phyloP scores from a whole-genome alignment of 2,113 vertebrate genomes.

The Gallinago paraguaiae region DNA sequence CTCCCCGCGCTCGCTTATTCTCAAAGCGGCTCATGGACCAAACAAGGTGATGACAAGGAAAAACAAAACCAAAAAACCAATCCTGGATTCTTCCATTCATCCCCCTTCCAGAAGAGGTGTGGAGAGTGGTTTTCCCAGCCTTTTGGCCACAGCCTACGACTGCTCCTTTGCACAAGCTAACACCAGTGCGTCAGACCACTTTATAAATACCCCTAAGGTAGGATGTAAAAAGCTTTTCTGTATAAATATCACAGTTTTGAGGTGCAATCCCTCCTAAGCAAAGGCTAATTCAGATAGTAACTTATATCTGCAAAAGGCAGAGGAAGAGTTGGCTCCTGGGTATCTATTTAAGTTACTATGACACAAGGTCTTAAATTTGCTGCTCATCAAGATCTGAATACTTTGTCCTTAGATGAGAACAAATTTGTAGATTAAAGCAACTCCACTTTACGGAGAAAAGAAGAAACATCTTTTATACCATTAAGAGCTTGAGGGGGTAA shows the following conservation, averaged over 20 bases:
- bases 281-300: not conserved
- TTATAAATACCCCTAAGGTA: not conserved
- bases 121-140: not conserved
- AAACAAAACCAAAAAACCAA: not conserved
- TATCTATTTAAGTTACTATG: not conserved
- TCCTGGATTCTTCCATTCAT: not conserved
- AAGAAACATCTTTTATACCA: not conserved
- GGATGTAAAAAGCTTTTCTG: not conserved
- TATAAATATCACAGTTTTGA: not conserved
- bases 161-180: not conserved
- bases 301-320: not conserved
- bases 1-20: constrained; percentile 20
- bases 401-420: not conserved
- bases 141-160: not conserved
- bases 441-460: not conserved
- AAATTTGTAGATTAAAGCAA: not conserved
- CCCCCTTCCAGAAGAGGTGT: not conserved
- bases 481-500: not conserved
- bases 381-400: not conserved
- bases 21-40: not conserved
- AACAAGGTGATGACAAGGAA: constrained; percentile 19
- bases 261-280: not conserved
- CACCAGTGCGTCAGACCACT: rapidly evolving
- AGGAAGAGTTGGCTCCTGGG: not conserved
- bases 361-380: not conserved